These are phyloP conservation scores for Linyphia triangularis DNA, from an alignment of 2,888 invertebrate genomes.

Conservation along the genomic window DNA sequence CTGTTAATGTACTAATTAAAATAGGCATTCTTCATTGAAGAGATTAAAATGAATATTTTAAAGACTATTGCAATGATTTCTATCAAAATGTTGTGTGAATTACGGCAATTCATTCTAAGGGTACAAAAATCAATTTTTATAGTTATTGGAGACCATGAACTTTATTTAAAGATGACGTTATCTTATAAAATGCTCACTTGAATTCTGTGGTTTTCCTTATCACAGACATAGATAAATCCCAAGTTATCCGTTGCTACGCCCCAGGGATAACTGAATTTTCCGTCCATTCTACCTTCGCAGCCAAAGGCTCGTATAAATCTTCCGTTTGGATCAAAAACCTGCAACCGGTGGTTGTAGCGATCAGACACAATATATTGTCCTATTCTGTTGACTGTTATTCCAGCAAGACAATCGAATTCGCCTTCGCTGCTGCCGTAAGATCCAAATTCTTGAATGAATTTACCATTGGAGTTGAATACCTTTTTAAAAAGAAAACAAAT, in stretches of 20 bases:
- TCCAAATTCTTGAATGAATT: slow-evolving; percentile 95
- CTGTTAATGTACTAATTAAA: too few species aligned
- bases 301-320: slow-evolving; percentile 96
- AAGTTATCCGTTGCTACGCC: slow-evolving; percentile 97
- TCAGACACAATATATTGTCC: slow-evolving; percentile 98
- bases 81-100: too few species aligned
- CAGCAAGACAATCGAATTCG: slow-evolving; percentile 98
- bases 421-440: slow-evolving; percentile 96
- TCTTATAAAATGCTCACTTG: slow-evolving; percentile 87
- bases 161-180: too few species aligned
- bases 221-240: slow-evolving; percentile 99
- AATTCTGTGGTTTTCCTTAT: slow-evolving; percentile 98
- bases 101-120: too few species aligned
- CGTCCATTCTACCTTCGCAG: slow-evolving; percentile 95
- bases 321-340: slow-evolving; percentile 94
- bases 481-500: neutral
- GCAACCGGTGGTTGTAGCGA: slow-evolving; percentile 94
- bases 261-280: slow-evolving; percentile 99
- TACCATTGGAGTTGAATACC: slow-evolving; percentile 94
- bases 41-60: too few species aligned
- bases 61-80: too few species aligned
- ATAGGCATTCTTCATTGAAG: too few species aligned
- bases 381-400: slow-evolving; percentile 96
- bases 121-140: too few species aligned
- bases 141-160: too few species aligned